phyloP scores from a whole-genome alignment of 2,797 vertebrate genomes.

The Arnoldichthys spilopterus region DNA sequence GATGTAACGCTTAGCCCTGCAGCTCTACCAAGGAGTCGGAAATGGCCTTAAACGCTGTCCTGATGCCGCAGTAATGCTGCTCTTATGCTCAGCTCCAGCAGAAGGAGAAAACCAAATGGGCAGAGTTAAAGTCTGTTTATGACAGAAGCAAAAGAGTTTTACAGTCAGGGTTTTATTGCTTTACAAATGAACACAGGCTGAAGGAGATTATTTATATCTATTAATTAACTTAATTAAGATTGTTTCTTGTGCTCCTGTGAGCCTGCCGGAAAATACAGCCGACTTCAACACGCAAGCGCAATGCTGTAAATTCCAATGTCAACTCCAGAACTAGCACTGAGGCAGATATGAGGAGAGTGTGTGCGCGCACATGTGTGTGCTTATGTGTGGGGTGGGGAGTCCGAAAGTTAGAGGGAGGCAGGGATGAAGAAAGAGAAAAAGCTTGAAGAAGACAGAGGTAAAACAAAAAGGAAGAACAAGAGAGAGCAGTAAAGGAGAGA shows the following conservation, averaged over 20 bases:
- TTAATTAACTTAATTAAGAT: constrained; percentile 80
- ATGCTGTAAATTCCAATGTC: constrained; percentile 69
- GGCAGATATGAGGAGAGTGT: constrained; percentile 52
- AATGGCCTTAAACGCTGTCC: constrained; percentile 41
- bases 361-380: no score
- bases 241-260: constrained; percentile 64
- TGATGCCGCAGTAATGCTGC: constrained; percentile 55
- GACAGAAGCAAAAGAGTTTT: constrained; percentile 72
- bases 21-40: constrained; percentile 54
- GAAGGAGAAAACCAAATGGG: constrained; percentile 59
- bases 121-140: constrained; percentile 71
- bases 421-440: neutral
- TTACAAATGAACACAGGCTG: constrained; percentile 76
- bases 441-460: neutral
- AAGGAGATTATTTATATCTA: constrained; percentile 80
- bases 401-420: neutral
- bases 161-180: constrained; percentile 74
- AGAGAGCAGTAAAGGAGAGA: neutral
- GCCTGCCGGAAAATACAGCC: constrained; percentile 73
- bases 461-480: neutral
- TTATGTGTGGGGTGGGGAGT: neutral
- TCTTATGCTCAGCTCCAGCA: constrained; percentile 11
- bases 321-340: constrained; percentile 51
- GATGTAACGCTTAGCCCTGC: constrained; percentile 44
- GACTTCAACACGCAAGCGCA: constrained; percentile 47